Evolutionary conservation across 2,797 vertebrate genomes (phyloP).

Genomic region (Aplochiton taeniatus): DNA sequence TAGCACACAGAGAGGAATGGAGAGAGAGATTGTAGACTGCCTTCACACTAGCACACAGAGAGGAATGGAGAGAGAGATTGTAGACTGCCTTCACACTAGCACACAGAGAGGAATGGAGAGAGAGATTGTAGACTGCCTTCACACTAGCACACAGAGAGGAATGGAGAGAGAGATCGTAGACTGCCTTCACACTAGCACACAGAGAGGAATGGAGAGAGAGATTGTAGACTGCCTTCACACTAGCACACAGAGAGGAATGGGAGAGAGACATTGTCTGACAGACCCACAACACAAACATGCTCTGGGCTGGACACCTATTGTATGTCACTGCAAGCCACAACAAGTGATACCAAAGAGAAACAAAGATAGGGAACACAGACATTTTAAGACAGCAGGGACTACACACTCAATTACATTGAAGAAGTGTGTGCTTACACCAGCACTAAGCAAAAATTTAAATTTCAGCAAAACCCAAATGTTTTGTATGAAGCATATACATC

Average conservation of each 20-base stretch:
- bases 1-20: too few species aligned
- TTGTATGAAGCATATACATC: too few species aligned
- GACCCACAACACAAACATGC: neutral
- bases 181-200: constrained; percentile 69
- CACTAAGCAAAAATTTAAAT: too few species aligned
- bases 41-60: constrained; percentile 67
- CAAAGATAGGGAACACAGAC: neutral
- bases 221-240: constrained; percentile 76
- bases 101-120: too few species aligned
- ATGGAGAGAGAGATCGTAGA: too few species aligned
- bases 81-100: constrained; percentile 77
- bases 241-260: constrained; percentile 36
- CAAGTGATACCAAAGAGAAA: neutral
- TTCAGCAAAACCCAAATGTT: too few species aligned
- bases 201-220: too few species aligned
- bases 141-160: constrained; percentile 69
- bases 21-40: constrained; percentile 76
- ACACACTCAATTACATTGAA: constrained; percentile 4
- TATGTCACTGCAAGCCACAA: too few species aligned
- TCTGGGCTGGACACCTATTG: neutral
- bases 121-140: constrained; percentile 74
- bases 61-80: too few species aligned
- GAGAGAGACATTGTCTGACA: neutral
- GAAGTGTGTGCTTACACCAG: neutral
- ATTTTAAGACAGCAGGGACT: too few species aligned